Evolutionary conservation across 2,113 vertebrate genomes (phyloP).

Genomic region (Halichoerus grypus): DNA sequence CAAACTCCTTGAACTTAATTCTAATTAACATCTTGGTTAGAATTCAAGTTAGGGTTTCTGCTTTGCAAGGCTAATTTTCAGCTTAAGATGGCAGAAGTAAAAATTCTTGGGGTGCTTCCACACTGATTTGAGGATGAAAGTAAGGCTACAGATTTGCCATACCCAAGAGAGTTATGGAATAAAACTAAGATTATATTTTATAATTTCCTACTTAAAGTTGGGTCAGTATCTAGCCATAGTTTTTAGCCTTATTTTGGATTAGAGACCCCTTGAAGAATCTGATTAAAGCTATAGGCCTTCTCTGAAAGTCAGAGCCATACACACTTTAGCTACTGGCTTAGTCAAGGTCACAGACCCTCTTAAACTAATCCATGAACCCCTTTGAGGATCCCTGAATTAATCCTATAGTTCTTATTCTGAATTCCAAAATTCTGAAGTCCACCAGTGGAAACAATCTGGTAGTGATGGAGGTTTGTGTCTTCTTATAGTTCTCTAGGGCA

Average conservation of each 20-base stretch:
- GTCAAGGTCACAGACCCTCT: neutral
- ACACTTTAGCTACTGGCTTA: neutral
- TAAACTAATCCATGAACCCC: neutral
- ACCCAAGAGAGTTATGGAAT: neutral
- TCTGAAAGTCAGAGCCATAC: neutral
- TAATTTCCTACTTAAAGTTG: neutral
- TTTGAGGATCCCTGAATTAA: neutral
- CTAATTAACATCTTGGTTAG: conserved; percentile 50
- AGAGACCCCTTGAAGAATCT: neutral
- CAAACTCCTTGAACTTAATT: conserved; percentile 36
- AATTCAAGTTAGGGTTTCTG: conserved; percentile 29
- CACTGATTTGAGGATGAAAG: neutral
- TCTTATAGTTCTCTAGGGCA: neutral
- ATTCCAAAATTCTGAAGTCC: neutral
- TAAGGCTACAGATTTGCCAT: neutral
- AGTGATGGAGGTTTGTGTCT: neutral
- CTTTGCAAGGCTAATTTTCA: conserved; percentile 55
- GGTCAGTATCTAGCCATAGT: neutral
- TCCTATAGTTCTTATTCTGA: neutral
- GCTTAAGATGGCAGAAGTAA: conserved; percentile 21
- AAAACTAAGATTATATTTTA: neutral
- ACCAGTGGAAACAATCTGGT: neutral
- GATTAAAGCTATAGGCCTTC: neutral
- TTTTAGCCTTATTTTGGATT: neutral
- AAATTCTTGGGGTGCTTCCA: neutral